Conservation (phyloP, 2,797 vertebrate species). For the Brachymystax lenok region DNA sequence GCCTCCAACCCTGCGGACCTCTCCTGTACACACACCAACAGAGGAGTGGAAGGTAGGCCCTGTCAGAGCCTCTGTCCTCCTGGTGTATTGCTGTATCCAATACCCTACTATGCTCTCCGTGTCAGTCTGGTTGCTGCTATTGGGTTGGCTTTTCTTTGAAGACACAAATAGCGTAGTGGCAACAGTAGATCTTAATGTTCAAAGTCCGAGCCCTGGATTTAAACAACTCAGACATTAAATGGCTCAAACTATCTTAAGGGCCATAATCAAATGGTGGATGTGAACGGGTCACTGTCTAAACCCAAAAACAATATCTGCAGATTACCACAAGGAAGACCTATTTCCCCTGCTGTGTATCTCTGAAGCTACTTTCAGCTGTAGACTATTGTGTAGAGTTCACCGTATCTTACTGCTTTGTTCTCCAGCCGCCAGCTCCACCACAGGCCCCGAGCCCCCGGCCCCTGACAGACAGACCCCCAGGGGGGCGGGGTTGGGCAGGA, state of each 20-base stretch:
- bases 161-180: no score
- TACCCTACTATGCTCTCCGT: neutral
- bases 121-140: neutral
- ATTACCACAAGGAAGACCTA: neutral
- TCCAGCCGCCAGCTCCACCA: constrained; percentile 89
- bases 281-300: neutral
- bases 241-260: neutral
- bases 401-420: constrained; percentile 10
- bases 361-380: neutral
- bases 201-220: no score
- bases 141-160: neutral
- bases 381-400: neutral
- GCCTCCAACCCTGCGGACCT: constrained; percentile 79
- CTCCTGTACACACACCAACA: constrained; percentile 72
- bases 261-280: neutral
- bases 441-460: constrained; percentile 79
- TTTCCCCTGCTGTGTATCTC: neutral
- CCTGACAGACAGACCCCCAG: constrained; percentile 77
- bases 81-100: neutral
- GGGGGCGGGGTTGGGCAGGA: constrained; percentile 66
- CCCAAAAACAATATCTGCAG: neutral
- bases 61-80: neutral
- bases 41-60: constrained; percentile 85
- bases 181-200: no score
- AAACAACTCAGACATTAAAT: no score